These are phyloP conservation scores for Patella pellucida DNA, from an alignment of 2,888 invertebrate genomes.

Conservation along the genomic window DNA sequence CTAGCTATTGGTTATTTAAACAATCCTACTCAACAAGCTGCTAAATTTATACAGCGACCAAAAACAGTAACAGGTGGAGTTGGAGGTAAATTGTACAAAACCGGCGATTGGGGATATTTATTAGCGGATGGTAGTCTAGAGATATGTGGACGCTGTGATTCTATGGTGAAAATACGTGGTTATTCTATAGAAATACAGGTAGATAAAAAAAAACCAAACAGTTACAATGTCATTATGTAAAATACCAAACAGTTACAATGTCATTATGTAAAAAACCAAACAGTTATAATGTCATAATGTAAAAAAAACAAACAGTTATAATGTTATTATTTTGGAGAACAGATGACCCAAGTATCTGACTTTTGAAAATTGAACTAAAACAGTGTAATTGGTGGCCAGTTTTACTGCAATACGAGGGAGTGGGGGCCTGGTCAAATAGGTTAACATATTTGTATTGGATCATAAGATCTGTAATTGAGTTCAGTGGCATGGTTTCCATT, in stretches of 20 bases:
- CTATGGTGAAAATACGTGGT: constrained; percentile 72
- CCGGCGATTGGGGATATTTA: constrained; percentile 72
- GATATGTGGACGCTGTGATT: constrained; percentile 72
- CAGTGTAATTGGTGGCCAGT: no score
- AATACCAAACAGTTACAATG: no score
- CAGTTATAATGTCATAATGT: not conserved
- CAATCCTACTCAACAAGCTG: constrained; percentile 67
- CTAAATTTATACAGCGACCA: constrained; percentile 59
- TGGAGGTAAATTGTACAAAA: constrained; percentile 58
- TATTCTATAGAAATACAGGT: constrained; percentile 72
- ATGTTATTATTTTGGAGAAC: no score
- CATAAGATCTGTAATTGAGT: no score
- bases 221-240: not conserved
- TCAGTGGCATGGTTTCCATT: no score
- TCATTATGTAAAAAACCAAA: no score
- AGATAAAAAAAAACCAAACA: not conserved
- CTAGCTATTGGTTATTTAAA: constrained; percentile 71
- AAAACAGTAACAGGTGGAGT: constrained; percentile 38
- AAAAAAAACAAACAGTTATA: no score
- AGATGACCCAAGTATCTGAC: no score
- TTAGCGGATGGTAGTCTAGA: constrained; percentile 70
- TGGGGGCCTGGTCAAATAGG: no score
- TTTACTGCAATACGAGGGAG: no score
- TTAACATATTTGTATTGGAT: no score
- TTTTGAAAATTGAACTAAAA: no score